Percentiles rank a stretch among this genome's conserved stretches.
phyloP scores from a whole-genome alignment of 2,113 vertebrate species.

The Chamaea fasciata region DNA sequence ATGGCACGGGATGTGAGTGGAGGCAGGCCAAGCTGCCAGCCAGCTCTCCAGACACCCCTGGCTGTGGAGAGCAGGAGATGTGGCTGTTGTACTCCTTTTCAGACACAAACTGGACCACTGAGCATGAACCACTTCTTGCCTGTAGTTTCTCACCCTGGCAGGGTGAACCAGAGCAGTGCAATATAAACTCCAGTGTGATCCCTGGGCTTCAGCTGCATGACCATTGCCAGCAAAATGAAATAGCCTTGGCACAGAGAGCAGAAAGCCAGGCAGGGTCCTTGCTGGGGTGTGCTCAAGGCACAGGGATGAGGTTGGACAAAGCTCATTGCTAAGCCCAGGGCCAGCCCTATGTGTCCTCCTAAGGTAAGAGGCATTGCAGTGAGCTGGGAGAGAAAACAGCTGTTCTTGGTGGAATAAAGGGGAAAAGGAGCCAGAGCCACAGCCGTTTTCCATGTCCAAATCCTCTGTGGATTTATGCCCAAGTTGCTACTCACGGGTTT shows the following conservation, averaged over 20 bases:
- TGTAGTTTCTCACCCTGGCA: not conserved
- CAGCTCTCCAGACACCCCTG: not conserved
- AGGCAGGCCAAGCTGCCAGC: not conserved
- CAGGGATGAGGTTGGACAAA: fast-evolving
- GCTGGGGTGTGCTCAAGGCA: fast-evolving
- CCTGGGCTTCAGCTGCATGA: fast-evolving
- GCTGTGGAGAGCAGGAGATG: not conserved
- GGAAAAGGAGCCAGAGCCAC: not conserved
- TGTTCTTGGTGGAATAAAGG: fast-evolving
- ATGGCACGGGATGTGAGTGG: not conserved
- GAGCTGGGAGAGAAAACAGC: not conserved
- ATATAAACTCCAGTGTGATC: not conserved
- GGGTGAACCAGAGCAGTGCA: not conserved
- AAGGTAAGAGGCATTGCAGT: not conserved
- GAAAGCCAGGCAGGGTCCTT: not conserved
- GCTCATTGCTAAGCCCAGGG: not conserved
- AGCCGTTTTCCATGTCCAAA: not conserved
- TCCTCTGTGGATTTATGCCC: not conserved
- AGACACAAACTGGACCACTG: not conserved
- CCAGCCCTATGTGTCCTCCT: constrained; percentile 13
- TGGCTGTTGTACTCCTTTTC: not conserved
- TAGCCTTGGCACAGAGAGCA: not conserved
- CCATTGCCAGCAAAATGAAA: not conserved
- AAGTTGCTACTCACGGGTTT: not conserved
- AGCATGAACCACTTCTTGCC: not conserved